phyloP scores from a whole-genome alignment of 2,888 invertebrate species.

The Aplocera efformata region DNA sequence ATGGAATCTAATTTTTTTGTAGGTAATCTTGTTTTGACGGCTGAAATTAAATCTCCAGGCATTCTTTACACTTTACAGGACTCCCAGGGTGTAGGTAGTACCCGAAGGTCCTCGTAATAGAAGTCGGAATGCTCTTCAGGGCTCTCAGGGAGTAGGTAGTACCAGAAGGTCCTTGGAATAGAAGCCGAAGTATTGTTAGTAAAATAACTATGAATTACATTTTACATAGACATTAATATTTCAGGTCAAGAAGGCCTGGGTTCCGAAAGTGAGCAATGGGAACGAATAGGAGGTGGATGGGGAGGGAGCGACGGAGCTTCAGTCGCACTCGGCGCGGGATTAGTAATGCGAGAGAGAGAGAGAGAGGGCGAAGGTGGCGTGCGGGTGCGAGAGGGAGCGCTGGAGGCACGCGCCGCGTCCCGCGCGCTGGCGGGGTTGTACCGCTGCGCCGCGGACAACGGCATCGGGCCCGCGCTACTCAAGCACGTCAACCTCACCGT shows the following conservation, averaged over 20 bases:
- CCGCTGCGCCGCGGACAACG: constrained; percentile 90
- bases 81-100: too few species aligned
- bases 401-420: constrained; percentile 83
- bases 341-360: constrained; percentile 22
- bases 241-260: constrained; percentile 31
- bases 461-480: constrained; percentile 88
- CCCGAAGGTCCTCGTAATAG: too few species aligned
- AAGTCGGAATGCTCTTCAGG: too few species aligned
- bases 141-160: too few species aligned
- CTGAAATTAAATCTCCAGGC: too few species aligned
- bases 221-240: too few species aligned
- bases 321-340: constrained; percentile 23
- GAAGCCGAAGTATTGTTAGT: too few species aligned
- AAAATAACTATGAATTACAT: too few species aligned
- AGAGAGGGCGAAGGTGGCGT: constrained; percentile 14
- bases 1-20: too few species aligned
- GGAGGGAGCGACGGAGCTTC: constrained; percentile 12
- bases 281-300: constrained; percentile 32
- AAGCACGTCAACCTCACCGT: constrained; percentile 90
- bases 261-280: constrained; percentile 40
- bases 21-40: too few species aligned
- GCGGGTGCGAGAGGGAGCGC: constrained; percentile 71
- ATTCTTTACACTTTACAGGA: too few species aligned
- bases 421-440: constrained; percentile 87
- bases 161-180: too few species aligned